Evolutionary conservation across 2,113 vertebrate species (phyloP), one percentile per base, ranked within the genome.

Genomic region (Epinephelus moara): DNA sequence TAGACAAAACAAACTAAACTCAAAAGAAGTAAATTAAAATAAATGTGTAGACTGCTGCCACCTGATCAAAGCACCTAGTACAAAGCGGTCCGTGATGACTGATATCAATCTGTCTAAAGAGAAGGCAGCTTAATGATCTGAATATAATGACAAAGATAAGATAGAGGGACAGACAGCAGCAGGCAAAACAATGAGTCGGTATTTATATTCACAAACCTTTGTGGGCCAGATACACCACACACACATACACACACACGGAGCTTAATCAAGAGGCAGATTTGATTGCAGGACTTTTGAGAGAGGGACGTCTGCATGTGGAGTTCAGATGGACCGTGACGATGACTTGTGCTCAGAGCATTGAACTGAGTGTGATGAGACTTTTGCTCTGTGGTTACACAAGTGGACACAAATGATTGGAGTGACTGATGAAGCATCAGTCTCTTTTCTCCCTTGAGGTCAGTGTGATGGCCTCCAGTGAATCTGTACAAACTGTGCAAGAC

Each of bases 211-310:
- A 79, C 71, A 75, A 80, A 57, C 23, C 70, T 68, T 75, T 30
- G 8, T 23, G 56, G 62, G 63, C 37, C 73, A 60, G 6, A 61
- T 57, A 75, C 27, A 59, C 17, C 52, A n/a, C 52, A 53, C 52
- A 53, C 19, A n/a, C 52, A 53, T 19, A 33, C 45, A 30, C 21
- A 74, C 42, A 25, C n/a, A 37, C 30, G 60, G 15, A 66, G 59
- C 68, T 70, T 79, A 90, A 92, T 93, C 87, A 85, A 33, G 71
- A 89, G 86, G 64, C 80, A 81, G 70, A 87, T 87, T 81, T 91
- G 78, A 90, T 90, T 89, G 84, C 70, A 68, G 62, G 19, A 66
- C 21, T 30, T 47, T 73, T 63, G 50, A 87, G 50, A 61, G 72
- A 49, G 59, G n/a, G 53, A 42, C 27, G 1, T 62, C 55, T 37